Evolutionary conservation across 2,888 invertebrate genomes (phyloP), one percentile per base, ranked within the genome.

Genomic region (Gonocerus acuteangulatus): DNA sequence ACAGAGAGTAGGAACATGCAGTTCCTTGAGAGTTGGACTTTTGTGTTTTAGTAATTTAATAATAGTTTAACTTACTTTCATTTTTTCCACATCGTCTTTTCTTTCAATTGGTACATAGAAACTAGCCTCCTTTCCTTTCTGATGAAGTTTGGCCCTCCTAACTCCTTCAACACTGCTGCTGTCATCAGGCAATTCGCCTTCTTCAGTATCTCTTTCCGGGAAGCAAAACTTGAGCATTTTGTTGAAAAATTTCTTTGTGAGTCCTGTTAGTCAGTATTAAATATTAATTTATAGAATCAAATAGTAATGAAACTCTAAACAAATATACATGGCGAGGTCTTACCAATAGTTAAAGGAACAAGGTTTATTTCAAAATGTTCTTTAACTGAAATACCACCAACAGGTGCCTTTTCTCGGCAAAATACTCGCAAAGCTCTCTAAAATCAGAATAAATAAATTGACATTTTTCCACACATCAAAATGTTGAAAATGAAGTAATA

Each of bases 311-410:
- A n/a, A n/a, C n/a, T n/a, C n/a, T n/a, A n/a, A n/a, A n/a, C n/a
- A n/a, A n/a, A n/a, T n/a, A n/a, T n/a, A n/a, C n/a, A n/a, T n/a
- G n/a, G n/a, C n/a, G n/a, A n/a, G n/a, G 21, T 48, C 71, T 73
- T 71, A 84, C 91, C 87, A 71, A 92, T 91, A 1, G 89, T 87
- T 64, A 97, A 82, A 7, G 97, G 96, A 13, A 94, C 92, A 45
- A 97, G 88, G 76, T 96, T 96, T 67, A 97, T 94, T 78, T 99
- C 99, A 74, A 99, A 95, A 76, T 96, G 95, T 73, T 99, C 97
- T 74, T 97, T 99, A 13, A 99, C 94, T 0, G 95, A 90, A 69
- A 99, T 99, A 2, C 99, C 99, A n/a, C 95, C 96, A 4, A 97
- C 97, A 0, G 95, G 95, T 48, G 94, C 92, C 68, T 90, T 87